Percentiles rank a stretch among this genome's conserved stretches.
Evolutionary conservation across 2,797 vertebrate genomes (phyloP).

Genomic region (Acanthiza pusilla): DNA sequence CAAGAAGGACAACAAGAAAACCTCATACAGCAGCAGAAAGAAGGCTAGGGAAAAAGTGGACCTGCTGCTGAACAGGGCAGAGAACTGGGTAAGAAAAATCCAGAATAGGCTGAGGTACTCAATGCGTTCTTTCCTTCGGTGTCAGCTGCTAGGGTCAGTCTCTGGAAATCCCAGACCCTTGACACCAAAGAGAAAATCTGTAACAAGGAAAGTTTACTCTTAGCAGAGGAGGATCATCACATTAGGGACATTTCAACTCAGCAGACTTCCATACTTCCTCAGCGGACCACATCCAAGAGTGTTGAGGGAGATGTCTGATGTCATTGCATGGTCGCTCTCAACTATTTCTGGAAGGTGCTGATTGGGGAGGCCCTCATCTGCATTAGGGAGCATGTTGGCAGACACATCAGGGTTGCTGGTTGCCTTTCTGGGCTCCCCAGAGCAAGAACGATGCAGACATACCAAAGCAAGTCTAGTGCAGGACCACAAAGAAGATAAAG

Average conservation of each 20-base stretch:
- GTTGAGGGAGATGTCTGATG: background rate
- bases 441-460: rapidly evolving
- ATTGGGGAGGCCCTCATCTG: background rate
- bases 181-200: background rate
- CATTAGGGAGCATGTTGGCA: background rate
- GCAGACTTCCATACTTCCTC: background rate
- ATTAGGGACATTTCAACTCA: background rate
- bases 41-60: background rate
- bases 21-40: background rate
- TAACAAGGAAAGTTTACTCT: background rate
- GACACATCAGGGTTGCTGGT: background rate
- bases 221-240: background rate
- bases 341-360: background rate
- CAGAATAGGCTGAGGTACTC: background rate
- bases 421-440: background rate
- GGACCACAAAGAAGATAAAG: background rate
- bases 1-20: background rate
- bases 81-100: background rate
- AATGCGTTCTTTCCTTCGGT: background rate
- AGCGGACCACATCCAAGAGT: too few species aligned
- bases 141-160: background rate
- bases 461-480: background rate
- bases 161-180: background rate
- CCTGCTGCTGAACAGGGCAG: background rate
- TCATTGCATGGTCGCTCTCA: background rate